A percentile compares a stretch with the other conserved stretches of the same genome.
phyloP scores from a whole-genome alignment of 2,797 vertebrate genomes.

The Clarias pachynema region DNA sequence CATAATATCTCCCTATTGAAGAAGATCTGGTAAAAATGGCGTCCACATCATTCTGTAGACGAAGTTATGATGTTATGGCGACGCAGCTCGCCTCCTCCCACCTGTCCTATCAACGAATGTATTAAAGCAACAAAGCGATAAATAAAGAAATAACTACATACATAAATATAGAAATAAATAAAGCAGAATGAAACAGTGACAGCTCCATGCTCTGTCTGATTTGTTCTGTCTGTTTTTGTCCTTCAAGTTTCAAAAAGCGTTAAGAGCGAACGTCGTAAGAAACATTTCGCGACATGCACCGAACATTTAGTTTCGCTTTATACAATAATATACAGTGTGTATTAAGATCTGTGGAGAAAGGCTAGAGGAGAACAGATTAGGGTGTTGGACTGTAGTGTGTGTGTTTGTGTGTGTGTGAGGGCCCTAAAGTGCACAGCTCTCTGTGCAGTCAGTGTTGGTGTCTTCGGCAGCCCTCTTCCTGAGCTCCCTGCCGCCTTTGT shows the following conservation, averaged over 20 bases:
- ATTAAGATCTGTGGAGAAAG: slow-evolving; percentile 39
- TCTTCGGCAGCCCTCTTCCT: slow-evolving; percentile 83
- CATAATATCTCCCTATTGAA: neutral
- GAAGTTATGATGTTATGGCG: neutral
- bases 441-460: slow-evolving; percentile 73
- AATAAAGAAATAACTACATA: no score
- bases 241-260: slow-evolving; percentile 50
- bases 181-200: neutral
- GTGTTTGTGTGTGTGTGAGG: slow-evolving; percentile 1
- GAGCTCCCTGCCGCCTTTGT: slow-evolving; percentile 85
- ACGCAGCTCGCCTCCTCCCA: neutral
- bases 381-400: slow-evolving; percentile 37
- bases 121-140: neutral
- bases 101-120: neutral
- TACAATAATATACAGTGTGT: slow-evolving; percentile 75
- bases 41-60: no score
- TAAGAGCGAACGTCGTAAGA: slow-evolving; percentile 70
- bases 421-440: slow-evolving; percentile 84
- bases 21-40: neutral
- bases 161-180: neutral
- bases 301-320: slow-evolving; percentile 63
- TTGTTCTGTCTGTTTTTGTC: slow-evolving; percentile 33
- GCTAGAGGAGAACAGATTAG: slow-evolving; percentile 8
- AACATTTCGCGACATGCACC: slow-evolving; percentile 75
- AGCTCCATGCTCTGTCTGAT: slow-evolving; percentile 17